Percentiles rank a stretch among this genome's conserved stretches.
Conservation (phyloP, 2,113 vertebrate genomes). For the Numenius arquata region DNA sequence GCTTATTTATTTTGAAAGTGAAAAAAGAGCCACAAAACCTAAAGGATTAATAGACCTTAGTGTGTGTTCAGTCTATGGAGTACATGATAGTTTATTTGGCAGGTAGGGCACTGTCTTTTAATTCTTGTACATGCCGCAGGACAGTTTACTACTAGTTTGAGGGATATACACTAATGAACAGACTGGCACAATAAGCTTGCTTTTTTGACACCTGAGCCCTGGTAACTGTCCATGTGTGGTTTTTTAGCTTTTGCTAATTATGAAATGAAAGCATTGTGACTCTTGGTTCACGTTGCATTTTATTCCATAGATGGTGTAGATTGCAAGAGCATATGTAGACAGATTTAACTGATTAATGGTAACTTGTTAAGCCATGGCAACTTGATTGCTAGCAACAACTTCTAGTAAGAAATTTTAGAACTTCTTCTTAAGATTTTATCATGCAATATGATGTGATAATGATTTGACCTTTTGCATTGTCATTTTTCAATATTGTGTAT, state of each 20-base stretch:
- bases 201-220: background rate
- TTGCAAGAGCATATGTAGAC: background rate
- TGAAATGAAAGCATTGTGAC: background rate
- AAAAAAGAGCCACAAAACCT: constrained; percentile 99
- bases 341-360: background rate
- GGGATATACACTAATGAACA: background rate
- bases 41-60: constrained; percentile 99
- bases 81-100: constrained; percentile 98
- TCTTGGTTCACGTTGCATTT: background rate
- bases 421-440: background rate
- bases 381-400: background rate
- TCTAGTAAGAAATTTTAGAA: background rate
- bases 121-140: background rate
- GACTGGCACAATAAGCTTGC: background rate
- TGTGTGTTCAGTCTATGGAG: constrained; percentile 94
- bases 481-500: background rate
- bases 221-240: background rate
- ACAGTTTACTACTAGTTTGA: background rate
- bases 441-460: background rate
- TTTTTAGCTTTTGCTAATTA: background rate
- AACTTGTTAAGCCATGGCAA: background rate
- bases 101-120: constrained; percentile 78
- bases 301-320: background rate
- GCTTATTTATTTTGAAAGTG: constrained; percentile 99
- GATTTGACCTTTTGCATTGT: background rate